phyloP scores from a whole-genome alignment of 2,888 invertebrate genomes.

The Imbricaverruca yamaguchii region DNA sequence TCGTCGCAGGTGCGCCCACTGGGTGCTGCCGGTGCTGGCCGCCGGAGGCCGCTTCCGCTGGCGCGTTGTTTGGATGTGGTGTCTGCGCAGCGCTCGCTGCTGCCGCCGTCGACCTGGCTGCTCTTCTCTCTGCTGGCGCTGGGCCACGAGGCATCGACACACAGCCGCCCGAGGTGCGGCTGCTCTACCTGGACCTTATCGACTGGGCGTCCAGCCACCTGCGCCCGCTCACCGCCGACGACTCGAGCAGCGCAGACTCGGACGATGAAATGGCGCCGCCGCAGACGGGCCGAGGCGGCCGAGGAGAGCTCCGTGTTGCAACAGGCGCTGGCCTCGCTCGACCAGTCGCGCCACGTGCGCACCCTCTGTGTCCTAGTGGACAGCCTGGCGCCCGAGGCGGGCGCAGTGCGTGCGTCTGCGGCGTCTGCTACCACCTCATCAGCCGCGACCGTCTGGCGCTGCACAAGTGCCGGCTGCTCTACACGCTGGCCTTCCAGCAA shows the following conservation, averaged over 20 bases:
- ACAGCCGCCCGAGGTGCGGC: background rate
- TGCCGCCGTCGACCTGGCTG: constrained; percentile 53
- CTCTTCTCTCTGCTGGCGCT: constrained; percentile 60
- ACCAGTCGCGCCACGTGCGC: background rate
- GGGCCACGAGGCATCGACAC: constrained; percentile 43
- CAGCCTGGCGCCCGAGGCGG: constrained; percentile 40
- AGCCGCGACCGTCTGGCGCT: constrained; percentile 71
- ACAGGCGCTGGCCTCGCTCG: background rate
- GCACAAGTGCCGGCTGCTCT: constrained; percentile 71
- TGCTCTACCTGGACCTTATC: constrained; percentile 10
- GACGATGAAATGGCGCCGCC: background rate
- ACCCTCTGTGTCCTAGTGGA: constrained; percentile 24
- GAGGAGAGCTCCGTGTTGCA: background rate
- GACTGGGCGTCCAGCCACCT: constrained; percentile 11
- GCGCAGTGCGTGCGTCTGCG: constrained; percentile 60
- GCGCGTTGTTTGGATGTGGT: constrained; percentile 30
- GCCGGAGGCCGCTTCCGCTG: constrained; percentile 44
- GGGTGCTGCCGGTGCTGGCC: constrained; percentile 60
- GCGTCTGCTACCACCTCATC: constrained; percentile 74
- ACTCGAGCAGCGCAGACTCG: background rate
- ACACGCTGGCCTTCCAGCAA: constrained; percentile 71
- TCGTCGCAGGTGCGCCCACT: constrained; percentile 59
- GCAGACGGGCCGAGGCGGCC: background rate
- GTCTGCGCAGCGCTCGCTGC: constrained; percentile 24
- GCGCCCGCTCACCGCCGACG: background rate